Evolutionary conservation across 2,113 vertebrate species (phyloP), one percentile per base, ranked within the genome.

Genomic region (Channa argus): DNA sequence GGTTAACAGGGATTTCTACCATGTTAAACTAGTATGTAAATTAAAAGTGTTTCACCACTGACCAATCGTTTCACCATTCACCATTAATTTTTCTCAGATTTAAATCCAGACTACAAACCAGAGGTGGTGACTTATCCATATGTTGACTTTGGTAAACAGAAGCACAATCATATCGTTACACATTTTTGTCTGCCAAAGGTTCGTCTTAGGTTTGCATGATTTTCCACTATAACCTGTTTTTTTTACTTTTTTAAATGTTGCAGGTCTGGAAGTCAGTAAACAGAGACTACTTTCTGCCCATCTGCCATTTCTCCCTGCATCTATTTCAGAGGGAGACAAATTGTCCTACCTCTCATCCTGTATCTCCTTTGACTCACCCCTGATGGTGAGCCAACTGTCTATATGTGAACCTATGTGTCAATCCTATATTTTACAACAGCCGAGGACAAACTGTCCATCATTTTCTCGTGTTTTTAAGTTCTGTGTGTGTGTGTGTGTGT

Each of bases 41-140:
- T 4, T 41, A 7, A 41, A 41, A 41, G 6, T 41, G 6, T 37
- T 69, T 37, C 8, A 7, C 2, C 39, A 67, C 6, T 3, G 41
- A 6, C 0, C 36, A 9, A 33, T 51, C 66, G 51, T 39, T 39
- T 52, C 13, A 63, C 62, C 46, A 13, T 14, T 8, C 6, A 51
- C 3, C 76, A 38, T 71, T 2, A 60, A 24, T 75, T 4, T 43
- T 39, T 82, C 60, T 41, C 79, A 92, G 93, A 82, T 83, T 92
- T 81, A 61, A 94, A 93, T 64, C 86, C 88, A 67, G 93, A 90
- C 24, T 94, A 95, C 51, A 91, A 90, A 86, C 94, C 96, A 43
- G 97, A 99, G 87, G 88, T 98, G 49, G 90, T 97, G 33, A 91
- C 95, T 51, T 96, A 97, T 89, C 97, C 97, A 67, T 95, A 94